These are phyloP conservation scores for Epirrhoe tristata DNA, from an alignment of 2,888 invertebrate species.

Conservation along the genomic window DNA sequence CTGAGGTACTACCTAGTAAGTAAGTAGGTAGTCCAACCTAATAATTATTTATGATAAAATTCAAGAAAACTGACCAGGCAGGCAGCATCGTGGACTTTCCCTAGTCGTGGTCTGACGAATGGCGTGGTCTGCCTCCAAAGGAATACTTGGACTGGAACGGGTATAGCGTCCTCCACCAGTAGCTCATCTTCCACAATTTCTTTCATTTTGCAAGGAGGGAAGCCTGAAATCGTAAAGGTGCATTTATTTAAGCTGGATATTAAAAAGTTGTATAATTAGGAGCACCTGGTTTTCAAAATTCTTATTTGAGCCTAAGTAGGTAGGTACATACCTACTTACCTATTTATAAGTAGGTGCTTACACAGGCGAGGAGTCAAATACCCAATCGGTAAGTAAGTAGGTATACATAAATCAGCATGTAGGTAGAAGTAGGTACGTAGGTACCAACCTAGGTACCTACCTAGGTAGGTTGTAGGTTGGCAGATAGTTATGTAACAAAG, in stretches of 20 bases:
- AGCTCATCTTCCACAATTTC: conserved; percentile 85
- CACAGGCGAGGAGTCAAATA: too few species aligned
- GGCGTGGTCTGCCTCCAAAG: conserved; percentile 99
- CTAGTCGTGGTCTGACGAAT: conserved; percentile 97
- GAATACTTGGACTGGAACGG: conserved; percentile 98
- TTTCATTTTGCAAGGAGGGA: conserved; percentile 44
- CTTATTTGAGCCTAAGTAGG: too few species aligned
- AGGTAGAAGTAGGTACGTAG: too few species aligned
- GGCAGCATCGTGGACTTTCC: conserved; percentile 98
- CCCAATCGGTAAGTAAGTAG: too few species aligned
- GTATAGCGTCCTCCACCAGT: conserved; percentile 91
- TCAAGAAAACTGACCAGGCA: conserved; percentile 92
- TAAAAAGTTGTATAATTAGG: too few species aligned
- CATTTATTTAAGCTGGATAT: too few species aligned
- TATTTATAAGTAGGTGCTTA: too few species aligned
- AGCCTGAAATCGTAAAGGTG: conserved; percentile 4
- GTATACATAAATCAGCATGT: too few species aligned
- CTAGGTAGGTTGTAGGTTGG: not conserved
- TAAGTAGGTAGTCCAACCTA: not conserved
- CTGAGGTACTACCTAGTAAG: not conserved
- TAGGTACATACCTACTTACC: too few species aligned
- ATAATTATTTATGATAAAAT: not conserved
- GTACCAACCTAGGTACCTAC: not conserved
- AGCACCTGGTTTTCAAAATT: too few species aligned
- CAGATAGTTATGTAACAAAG: not conserved